Evolutionary conservation across 2,797 vertebrate genomes (phyloP).

Genomic region (Babyrousa celebensis): DNA sequence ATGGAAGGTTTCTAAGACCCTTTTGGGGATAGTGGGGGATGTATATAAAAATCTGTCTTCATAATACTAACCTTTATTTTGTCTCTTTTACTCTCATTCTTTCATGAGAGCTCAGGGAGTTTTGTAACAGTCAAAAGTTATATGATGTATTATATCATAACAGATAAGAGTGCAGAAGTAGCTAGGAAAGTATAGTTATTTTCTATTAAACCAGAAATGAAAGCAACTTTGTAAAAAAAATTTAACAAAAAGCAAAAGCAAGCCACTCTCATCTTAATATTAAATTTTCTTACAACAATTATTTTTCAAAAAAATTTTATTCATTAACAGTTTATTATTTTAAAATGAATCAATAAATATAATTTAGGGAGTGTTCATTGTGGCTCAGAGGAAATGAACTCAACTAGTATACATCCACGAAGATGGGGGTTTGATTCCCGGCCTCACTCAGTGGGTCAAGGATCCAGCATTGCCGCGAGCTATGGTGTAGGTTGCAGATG

Average conservation of each 20-base stretch:
- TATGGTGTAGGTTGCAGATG: too few species aligned
- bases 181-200: neutral
- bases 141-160: neutral
- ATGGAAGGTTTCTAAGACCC: neutral
- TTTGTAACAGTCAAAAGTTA: conserved; percentile 44
- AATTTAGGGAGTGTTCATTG: neutral
- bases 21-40: neutral
- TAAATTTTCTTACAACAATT: conserved; percentile 16
- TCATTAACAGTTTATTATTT: conserved; percentile 34
- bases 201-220: conserved; percentile 26
- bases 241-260: neutral
- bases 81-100: conserved; percentile 2
- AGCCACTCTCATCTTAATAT: neutral
- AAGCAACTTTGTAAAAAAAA: conserved; percentile 19
- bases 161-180: neutral
- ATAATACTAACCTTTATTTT: neutral
- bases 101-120: neutral
- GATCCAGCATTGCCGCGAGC: too few species aligned
- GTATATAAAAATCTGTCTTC: neutral
- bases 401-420: too few species aligned
- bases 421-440: too few species aligned
- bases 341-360: neutral
- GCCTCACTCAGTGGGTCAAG: too few species aligned
- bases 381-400: too few species aligned
- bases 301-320: conserved; percentile 16